phyloP scores from a whole-genome alignment of 2,113 vertebrate species.

The Sphaerodactylus townsendi region DNA sequence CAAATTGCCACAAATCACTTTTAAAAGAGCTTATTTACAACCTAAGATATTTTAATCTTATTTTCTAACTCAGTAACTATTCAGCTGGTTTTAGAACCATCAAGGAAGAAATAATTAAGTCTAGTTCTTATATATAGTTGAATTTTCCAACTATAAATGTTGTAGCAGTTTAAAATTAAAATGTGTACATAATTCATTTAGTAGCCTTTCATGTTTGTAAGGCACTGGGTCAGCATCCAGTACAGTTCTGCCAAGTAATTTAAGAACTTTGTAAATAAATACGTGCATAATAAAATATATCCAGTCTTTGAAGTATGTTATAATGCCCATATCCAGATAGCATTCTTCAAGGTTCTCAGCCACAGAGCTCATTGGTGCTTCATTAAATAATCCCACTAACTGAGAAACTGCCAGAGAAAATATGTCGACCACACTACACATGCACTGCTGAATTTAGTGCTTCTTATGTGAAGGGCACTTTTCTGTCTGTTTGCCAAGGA shows the following conservation, averaged over 20 bases:
- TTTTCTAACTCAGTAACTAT: not conserved
- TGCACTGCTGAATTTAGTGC: constrained; percentile 2
- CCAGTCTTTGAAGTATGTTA: not conserved
- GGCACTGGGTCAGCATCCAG: not conserved
- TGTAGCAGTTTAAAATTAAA: not conserved
- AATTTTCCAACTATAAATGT: not conserved
- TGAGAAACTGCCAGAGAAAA: not conserved
- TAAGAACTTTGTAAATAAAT: too few relatives aligned
- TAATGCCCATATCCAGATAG: too few relatives aligned
- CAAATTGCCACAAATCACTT: constrained; percentile 13
- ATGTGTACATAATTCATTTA: constrained; percentile 10
- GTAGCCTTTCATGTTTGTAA: not conserved
- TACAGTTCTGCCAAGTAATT: not conserved
- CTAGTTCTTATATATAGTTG: not conserved
- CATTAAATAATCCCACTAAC: not conserved
- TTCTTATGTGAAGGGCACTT: constrained; percentile 15
- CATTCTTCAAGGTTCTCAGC: constrained; percentile 14
- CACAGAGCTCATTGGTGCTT: constrained; percentile 26
- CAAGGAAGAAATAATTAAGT: not conserved
- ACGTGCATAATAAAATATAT: not conserved
- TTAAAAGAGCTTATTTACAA: not conserved
- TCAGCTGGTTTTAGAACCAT: not conserved
- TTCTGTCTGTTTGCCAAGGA: not conserved
- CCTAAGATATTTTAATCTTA: not conserved
- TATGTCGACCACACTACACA: constrained; percentile 32